Percentiles rank a stretch among this genome's conserved stretches.
phyloP scores from a whole-genome alignment of 2,888 invertebrate genomes.

The Drosophila cognata region DNA sequence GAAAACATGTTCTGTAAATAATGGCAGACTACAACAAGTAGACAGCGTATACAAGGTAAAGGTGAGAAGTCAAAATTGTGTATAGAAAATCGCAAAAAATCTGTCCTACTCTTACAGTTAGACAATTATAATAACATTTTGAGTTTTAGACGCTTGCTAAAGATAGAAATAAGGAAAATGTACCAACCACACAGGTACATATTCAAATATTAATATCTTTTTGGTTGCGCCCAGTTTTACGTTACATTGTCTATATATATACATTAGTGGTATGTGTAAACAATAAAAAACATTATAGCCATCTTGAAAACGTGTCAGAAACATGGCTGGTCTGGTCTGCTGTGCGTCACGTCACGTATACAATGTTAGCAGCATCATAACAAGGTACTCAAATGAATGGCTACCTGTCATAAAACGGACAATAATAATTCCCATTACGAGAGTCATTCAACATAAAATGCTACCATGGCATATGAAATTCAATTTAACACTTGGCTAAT shows the following conservation, averaged over 20 bases:
- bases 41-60: not conserved
- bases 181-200: not conserved
- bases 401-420: constrained; percentile 15
- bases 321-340: constrained; percentile 20
- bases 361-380: constrained; percentile 23
- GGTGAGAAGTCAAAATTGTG: not conserved
- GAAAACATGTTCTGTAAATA: not conserved
- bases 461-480: constrained; percentile 34
- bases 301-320: constrained; percentile 2
- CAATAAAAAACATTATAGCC: not conserved
- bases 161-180: not conserved
- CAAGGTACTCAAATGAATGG: constrained; percentile 17
- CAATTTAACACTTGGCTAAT: constrained; percentile 56
- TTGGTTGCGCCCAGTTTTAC: not conserved
- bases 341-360: constrained; percentile 42
- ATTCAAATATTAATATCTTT: not conserved
- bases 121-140: too few relatives aligned
- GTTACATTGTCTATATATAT: not conserved
- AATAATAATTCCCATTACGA: constrained; percentile 5
- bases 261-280: not conserved
- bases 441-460: not conserved
- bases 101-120: too few relatives aligned
- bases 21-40: not conserved
- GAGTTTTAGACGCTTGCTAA: not conserved
- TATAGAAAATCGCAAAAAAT: not conserved